Percentiles rank a stretch among this genome's conserved stretches.
phyloP scores from a whole-genome alignment of 2,113 vertebrate species.

The Scartelaos histophorus region DNA sequence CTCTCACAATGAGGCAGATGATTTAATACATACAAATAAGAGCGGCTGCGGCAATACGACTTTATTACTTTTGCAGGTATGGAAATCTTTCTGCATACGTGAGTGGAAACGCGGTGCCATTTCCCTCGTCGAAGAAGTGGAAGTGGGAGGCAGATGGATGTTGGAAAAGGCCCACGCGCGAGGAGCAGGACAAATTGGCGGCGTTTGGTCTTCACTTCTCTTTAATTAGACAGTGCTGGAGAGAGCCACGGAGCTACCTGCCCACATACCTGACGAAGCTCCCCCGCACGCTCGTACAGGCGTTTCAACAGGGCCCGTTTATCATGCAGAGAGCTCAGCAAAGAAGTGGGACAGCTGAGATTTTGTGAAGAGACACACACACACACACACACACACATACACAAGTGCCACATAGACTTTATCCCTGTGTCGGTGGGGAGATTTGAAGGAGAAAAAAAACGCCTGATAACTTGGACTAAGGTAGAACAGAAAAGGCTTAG shows the following conservation, averaged over 20 bases:
- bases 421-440: constrained; percentile 12
- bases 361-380: constrained; percentile 31
- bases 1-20: neutral
- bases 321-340: constrained; percentile 48
- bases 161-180: constrained; percentile 35
- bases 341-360: constrained; percentile 43
- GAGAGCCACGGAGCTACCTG: constrained; percentile 29
- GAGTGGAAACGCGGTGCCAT: constrained; percentile 24
- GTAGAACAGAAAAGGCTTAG: constrained; percentile 1
- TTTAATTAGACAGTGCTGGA: constrained; percentile 53
- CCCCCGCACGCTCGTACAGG: constrained; percentile 25
- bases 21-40: constrained; percentile 13
- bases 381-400: constrained; percentile 15
- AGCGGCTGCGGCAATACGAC: constrained; percentile 3
- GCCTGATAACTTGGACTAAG: constrained; percentile 11
- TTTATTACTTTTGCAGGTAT: constrained; percentile 24
- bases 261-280: constrained; percentile 22
- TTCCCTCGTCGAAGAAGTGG: constrained; percentile 3
- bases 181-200: constrained; percentile 53
- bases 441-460: constrained; percentile 12
- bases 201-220: constrained; percentile 44
- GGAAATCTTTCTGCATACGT: constrained; percentile 29
- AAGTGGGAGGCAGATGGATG: constrained; percentile 27
- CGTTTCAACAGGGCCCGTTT: constrained; percentile 46
- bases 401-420: constrained; percentile 35